These are phyloP conservation scores for Drosophila subobscura DNA, from an alignment of 1,140 invertebrate genomes.

Conservation along the genomic window DNA sequence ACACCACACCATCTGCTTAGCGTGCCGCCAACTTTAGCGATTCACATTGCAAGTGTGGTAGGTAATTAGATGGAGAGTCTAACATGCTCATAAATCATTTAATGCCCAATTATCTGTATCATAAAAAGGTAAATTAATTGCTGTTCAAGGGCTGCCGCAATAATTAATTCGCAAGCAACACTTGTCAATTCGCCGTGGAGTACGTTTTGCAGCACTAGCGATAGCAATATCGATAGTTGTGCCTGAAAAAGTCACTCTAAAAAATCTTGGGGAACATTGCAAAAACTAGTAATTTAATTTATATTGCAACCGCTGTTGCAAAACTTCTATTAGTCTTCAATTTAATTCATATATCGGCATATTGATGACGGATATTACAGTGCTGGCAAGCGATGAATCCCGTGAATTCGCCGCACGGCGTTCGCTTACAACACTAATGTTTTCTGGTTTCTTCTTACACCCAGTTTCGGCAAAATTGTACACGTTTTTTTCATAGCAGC, in stretches of 20 bases:
- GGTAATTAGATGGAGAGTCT: too few relatives aligned
- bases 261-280: too few relatives aligned
- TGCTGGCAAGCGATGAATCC: neutral
- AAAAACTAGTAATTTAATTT: too few relatives aligned
- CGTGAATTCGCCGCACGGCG: constrained; percentile 8
- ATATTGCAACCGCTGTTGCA: too few relatives aligned
- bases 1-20: constrained; percentile 26
- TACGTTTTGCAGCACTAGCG: neutral
- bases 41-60: too few relatives aligned
- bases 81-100: too few relatives aligned
- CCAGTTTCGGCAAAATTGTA: constrained; percentile 64
- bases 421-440: constrained; percentile 24
- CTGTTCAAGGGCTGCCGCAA: neutral
- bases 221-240: neutral
- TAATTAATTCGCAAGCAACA: constrained; percentile 7
- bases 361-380: neutral
- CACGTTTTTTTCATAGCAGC: constrained; percentile 65
- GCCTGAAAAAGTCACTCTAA: neutral
- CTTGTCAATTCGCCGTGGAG: constrained; percentile 35
- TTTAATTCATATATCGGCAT: too few relatives aligned
- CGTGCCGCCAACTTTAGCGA: neutral
- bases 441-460: constrained; percentile 55
- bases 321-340: too few relatives aligned
- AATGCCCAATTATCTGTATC: too few relatives aligned
- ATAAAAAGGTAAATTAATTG: too few relatives aligned